phyloP scores from a whole-genome alignment of 92 coral and sea anemone species.

The Muricea muricata region DNA sequence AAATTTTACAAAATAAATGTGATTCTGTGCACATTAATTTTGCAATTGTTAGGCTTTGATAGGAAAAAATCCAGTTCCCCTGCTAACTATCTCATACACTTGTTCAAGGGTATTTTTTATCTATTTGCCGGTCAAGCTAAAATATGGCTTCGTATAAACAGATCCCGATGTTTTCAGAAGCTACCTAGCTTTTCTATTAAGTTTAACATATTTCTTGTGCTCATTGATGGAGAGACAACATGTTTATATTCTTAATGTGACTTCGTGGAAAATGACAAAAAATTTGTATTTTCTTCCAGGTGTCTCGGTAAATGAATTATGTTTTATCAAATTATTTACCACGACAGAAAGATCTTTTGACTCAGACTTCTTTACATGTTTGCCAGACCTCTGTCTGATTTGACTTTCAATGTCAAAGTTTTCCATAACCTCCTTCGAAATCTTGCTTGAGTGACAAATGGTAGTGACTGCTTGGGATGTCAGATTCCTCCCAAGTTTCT shows the following conservation, averaged over 20 bases:
- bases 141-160: too few relatives aligned
- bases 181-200: not conserved
- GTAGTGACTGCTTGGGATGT: slow-evolving; percentile 39
- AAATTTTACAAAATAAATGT: too few relatives aligned
- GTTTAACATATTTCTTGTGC: not conserved
- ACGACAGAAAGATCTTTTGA: not conserved
- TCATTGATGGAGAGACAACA: not conserved
- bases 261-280: not conserved
- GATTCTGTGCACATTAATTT: too few relatives aligned
- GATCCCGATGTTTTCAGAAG: too few relatives aligned
- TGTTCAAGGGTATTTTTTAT: too few relatives aligned
- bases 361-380: not conserved
- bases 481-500: slow-evolving; percentile 35
- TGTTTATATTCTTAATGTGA: not conserved
- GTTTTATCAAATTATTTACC: not conserved
- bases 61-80: too few relatives aligned
- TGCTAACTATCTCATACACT: too few relatives aligned
- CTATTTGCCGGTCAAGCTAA: too few relatives aligned
- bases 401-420: not conserved
- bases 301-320: not conserved
- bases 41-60: too few relatives aligned
- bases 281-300: not conserved
- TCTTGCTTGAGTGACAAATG: not conserved
- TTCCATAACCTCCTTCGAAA: slow-evolving; percentile 12
- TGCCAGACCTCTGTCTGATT: not conserved